Evolutionary conservation across 2,113 vertebrate genomes (phyloP), one percentile per base, ranked within the genome.

Genomic region (Genyomyrus donnyi): DNA sequence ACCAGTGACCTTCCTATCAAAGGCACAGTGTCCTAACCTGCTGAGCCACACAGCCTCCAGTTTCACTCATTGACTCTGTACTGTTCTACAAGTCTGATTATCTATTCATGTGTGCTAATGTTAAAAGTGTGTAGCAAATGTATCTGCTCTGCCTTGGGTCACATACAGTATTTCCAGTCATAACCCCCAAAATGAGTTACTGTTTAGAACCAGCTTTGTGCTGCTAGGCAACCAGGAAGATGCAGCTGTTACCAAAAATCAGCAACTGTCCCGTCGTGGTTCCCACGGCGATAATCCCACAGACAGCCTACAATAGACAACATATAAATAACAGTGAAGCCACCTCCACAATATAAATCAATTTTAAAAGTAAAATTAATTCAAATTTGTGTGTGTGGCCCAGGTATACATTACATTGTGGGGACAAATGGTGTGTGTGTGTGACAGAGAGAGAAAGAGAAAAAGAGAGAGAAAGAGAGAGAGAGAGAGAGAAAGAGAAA

Each of bases 251-350:
- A 90, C 90, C 87, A 89, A 90, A 88, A 56, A 90, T 89, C 19
- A 88, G 90, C 56, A 90, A 39, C 74, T 88, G 87, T 45, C 90
- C 90, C 15, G 24, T 88, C 49, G 88, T 62, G 39, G 90, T 90
- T 89, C 90, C 90, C 50, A 90, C 52, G 46, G 90, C 90, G 39
- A 91, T 80, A 74, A 90, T 50, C 7, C 85, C 89, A 90, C 85
- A 83, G 39, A 89, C 90, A 90, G 90, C 90, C 90, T 90, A 48
- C 42, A 87, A 50, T 39, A 70, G 6, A 49, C 2, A 49, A 42
- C 31, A 42, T 15, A 85, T 24, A 49, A 74, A 66, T 15, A 70
- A 45, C 19, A 66, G 13, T 80, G 35, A 39, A 10, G 17, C 31
- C 35, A 39, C 31, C 39, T 62, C n/a, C 19, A n/a, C 21, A 58